Percentiles rank a stretch among this genome's conserved stretches.
Conservation (phyloP, 2,888 invertebrate species). For the Pantelozetes paolii region DNA sequence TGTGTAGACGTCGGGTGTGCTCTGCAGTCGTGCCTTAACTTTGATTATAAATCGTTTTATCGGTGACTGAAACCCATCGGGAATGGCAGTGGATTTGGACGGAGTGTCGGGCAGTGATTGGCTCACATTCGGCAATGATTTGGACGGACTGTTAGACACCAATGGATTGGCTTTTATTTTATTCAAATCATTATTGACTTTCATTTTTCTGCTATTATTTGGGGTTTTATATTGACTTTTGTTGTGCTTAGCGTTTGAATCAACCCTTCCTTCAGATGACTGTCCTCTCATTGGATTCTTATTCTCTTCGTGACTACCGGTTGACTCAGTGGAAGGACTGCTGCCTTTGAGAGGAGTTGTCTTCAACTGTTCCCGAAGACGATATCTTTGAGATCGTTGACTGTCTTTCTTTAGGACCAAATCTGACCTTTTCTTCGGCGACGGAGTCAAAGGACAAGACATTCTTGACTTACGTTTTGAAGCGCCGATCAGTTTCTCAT, state of each 20-base stretch:
- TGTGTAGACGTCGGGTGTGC: background rate
- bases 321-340: background rate
- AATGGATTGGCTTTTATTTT: background rate
- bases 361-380: background rate
- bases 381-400: background rate
- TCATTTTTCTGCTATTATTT: background rate
- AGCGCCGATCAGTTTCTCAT: slow-evolving; percentile 7
- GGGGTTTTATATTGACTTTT: background rate
- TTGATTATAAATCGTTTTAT: background rate
- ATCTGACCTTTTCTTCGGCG: background rate
- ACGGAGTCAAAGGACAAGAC: background rate
- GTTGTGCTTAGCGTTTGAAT: background rate
- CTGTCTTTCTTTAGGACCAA: background rate
- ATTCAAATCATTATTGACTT: background rate
- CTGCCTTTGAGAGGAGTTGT: background rate
- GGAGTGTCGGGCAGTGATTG: background rate
- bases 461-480: slow-evolving; percentile 5
- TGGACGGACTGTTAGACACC: no score
- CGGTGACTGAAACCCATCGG: background rate
- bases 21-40: background rate
- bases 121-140: no score
- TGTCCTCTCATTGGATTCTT: background rate
- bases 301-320: background rate
- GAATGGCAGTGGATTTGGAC: background rate
- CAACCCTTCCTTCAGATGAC: background rate